phyloP scores from a whole-genome alignment of 2,113 vertebrate species.

The Pardalotus punctatus region DNA sequence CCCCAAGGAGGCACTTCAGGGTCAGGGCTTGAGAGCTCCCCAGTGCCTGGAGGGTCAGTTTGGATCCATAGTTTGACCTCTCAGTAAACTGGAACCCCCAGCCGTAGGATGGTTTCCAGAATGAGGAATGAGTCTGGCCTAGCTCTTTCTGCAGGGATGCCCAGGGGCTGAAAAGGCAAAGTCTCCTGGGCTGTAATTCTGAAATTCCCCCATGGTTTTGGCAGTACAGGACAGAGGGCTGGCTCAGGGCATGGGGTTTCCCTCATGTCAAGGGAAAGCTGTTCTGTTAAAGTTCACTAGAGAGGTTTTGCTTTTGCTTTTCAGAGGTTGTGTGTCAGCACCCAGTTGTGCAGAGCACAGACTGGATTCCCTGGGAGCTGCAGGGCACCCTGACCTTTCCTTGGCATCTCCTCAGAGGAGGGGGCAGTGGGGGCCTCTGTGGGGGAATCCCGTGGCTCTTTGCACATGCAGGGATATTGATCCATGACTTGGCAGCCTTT shows the following conservation, averaged over 20 bases:
- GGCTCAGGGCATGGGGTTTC: not conserved
- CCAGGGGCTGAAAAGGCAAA: not conserved
- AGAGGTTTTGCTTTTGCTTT: not conserved
- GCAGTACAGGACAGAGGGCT: not conserved
- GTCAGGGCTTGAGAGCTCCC: not conserved
- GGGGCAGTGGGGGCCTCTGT: fast-evolving
- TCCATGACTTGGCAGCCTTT: not conserved
- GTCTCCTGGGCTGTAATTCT: not conserved
- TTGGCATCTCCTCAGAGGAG: not conserved
- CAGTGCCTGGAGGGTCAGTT: fast-evolving
- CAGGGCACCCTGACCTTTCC: not conserved
- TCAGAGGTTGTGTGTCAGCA: not conserved
- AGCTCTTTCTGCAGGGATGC: not conserved
- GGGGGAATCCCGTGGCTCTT: not conserved
- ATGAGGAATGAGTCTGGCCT: not conserved
- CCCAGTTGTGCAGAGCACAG: not conserved
- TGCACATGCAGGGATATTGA: fast-evolving
- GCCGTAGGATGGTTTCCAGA: not conserved
- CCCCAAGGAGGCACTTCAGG: not conserved
- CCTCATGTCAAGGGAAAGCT: not conserved
- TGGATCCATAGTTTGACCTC: not conserved
- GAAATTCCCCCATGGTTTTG: not conserved
- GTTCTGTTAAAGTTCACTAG: not conserved
- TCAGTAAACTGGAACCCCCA: not conserved
- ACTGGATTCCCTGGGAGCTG: not conserved